These are phyloP conservation scores for Hymenopus coronatus DNA, from an alignment of 2,888 invertebrate species.

Conservation along the genomic window DNA sequence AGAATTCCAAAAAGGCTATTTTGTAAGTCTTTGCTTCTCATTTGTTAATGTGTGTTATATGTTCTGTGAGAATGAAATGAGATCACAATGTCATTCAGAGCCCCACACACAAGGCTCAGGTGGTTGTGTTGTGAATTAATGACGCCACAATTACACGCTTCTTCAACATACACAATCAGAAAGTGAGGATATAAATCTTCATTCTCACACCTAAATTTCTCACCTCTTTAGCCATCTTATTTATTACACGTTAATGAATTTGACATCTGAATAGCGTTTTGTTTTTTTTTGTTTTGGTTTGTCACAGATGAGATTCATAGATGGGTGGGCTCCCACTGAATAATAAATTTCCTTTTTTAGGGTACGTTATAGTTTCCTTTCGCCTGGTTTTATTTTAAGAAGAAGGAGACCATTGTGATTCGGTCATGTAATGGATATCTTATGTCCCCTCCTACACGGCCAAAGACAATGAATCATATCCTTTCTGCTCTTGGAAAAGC, in stretches of 20 bases:
- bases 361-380: neutral
- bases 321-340: conserved; percentile 14
- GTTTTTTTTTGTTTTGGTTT: neutral
- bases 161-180: neutral
- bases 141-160: neutral
- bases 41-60: too few relatives aligned
- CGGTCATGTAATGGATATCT: conserved; percentile 12
- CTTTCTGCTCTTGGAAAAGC: neutral
- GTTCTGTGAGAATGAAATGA: too few relatives aligned
- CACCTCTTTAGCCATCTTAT: neutral
- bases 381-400: neutral
- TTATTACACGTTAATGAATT: conserved; percentile 7
- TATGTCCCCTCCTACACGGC: neutral
- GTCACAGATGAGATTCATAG: neutral
- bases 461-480: conserved; percentile 17
- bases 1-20: too few relatives aligned
- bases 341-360: conserved; percentile 6
- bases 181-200: neutral
- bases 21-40: too few relatives aligned
- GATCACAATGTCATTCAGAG: too few relatives aligned
- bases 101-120: too few relatives aligned
- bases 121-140: neutral
- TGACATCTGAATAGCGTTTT: neutral
- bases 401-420: neutral
- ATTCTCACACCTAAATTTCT: neutral